Conservation (phyloP, 2,888 invertebrate genomes). For the Cetonia aurata region DNA sequence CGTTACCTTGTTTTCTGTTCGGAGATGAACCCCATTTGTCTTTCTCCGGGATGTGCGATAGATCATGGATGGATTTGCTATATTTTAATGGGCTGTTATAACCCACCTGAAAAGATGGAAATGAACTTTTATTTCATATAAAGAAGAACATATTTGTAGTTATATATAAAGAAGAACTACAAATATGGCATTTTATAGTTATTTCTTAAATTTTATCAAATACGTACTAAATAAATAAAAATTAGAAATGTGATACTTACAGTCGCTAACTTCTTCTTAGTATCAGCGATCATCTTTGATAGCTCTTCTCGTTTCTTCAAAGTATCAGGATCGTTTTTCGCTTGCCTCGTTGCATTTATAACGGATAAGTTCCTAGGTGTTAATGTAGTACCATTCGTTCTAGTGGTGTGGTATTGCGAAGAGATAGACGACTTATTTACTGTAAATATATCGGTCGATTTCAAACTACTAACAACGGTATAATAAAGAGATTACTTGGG, state of each 20-base stretch:
- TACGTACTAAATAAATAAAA: constrained; percentile 73
- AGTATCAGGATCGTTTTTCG: constrained; percentile 74
- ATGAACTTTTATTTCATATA: constrained; percentile 40
- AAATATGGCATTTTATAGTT: no score
- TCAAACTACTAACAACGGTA: not conserved
- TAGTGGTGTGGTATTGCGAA: constrained; percentile 69
- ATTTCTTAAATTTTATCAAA: no score
- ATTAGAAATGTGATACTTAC: constrained; percentile 71
- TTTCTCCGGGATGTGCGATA: constrained; percentile 78
- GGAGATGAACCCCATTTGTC: constrained; percentile 61
- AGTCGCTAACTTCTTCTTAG: constrained; percentile 86
- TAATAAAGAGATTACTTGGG: constrained; percentile 42
- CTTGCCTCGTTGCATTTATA: constrained; percentile 70
- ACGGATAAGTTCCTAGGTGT: constrained; percentile 67
- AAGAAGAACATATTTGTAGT: constrained; percentile 10
- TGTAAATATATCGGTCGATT: constrained; percentile 50
- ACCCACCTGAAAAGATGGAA: constrained; percentile 76
- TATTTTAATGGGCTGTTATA: constrained; percentile 83
- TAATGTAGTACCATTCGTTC: constrained; percentile 56
- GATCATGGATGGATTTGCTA: constrained; percentile 89
- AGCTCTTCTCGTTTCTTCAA: constrained; percentile 81
- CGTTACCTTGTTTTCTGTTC: constrained; percentile 55
- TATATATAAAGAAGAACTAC: no score
- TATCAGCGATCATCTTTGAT: constrained; percentile 85
- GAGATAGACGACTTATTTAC: constrained; percentile 74